Evolutionary conservation across 2,797 vertebrate genomes (phyloP), one percentile per base, ranked within the genome.

Genomic region (Melanotaenia boesemani): DNA sequence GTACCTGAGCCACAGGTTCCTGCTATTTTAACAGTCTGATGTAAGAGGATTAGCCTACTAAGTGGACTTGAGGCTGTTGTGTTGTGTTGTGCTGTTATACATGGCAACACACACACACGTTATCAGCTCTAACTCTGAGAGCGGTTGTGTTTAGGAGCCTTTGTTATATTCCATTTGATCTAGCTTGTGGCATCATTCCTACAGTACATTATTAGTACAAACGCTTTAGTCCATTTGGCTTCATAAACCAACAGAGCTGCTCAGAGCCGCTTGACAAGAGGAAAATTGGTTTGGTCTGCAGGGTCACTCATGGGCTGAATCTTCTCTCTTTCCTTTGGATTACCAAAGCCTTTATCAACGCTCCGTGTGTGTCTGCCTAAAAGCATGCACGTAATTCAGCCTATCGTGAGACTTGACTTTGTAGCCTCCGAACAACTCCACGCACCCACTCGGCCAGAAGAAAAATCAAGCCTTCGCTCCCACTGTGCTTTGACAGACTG

Each of bases 271-370:
- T 68, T 87, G 89, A 91, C 84, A 83, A 62, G 83, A 70, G 37
- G 84, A 82, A 89, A 91, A 90, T 91, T 89, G 89, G 88, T 89
- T 92, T 90, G 81, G 85, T 83, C 86, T 77, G 77, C 68, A 63
- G 78, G 86, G 84, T 90, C 82, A 85, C 89, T 81, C 75, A 59
- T 84, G 56, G 68, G 55, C 64, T 72, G 72, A 81, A 72, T 67
- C 85, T 76, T 87, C 62, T 36, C 58, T 63, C 72, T 82, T 86
- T 84, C 77, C 72, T 48, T 46, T 76, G 64, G 74, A 55, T 80
- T 62, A 64, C 67, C 24, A 76, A 84, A 85, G 63, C 69, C 41
- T 81, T 70, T 79, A 84, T 81, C 70, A 67, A 77, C 2, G 1
- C 34, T 68, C 16, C 39, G 67, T 72, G 60, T 50, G 56, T 48